These are phyloP conservation scores for Lasiurus borealis DNA, from an alignment of 2,113 vertebrate genomes.

Conservation along the genomic window DNA sequence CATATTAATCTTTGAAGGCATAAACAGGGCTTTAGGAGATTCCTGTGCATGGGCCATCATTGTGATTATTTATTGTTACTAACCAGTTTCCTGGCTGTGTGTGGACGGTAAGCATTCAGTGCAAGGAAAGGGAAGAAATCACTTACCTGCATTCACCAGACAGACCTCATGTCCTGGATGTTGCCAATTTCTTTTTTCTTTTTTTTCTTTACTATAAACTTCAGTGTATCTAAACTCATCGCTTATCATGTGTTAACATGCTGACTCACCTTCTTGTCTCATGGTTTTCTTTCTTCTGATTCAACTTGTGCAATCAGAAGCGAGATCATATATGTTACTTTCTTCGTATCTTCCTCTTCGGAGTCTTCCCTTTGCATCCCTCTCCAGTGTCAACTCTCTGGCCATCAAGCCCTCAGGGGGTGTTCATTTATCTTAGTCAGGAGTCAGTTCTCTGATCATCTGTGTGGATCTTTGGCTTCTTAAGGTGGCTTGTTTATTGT, in stretches of 20 bases:
- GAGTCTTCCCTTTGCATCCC: not conserved
- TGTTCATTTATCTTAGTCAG: not conserved
- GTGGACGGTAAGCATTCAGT: not conserved
- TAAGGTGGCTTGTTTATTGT: not conserved
- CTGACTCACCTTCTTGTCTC: not conserved
- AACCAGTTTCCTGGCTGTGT: not conserved
- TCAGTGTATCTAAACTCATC: not conserved
- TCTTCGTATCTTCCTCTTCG: not conserved
- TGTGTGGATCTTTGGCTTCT: not conserved
- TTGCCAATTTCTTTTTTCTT: not conserved
- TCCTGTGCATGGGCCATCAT: not conserved
- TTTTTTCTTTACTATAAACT: not conserved
- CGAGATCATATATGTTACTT: not conserved
- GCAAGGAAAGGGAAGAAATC: not conserved
- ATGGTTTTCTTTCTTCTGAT: slow-evolving; percentile 25
- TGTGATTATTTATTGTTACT: not conserved
- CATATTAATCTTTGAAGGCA: not conserved
- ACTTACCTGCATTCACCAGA: not conserved
- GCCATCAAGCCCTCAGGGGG: not conserved
- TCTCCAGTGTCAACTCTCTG: not conserved
- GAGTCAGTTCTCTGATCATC: not conserved
- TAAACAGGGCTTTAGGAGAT: not conserved
- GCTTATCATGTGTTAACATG: not conserved
- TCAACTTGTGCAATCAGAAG: not conserved
- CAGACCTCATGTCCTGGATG: not conserved